Base-by-base conservation (phyloP, 2,888 invertebrate species). In the Phengaris arion region DNA sequence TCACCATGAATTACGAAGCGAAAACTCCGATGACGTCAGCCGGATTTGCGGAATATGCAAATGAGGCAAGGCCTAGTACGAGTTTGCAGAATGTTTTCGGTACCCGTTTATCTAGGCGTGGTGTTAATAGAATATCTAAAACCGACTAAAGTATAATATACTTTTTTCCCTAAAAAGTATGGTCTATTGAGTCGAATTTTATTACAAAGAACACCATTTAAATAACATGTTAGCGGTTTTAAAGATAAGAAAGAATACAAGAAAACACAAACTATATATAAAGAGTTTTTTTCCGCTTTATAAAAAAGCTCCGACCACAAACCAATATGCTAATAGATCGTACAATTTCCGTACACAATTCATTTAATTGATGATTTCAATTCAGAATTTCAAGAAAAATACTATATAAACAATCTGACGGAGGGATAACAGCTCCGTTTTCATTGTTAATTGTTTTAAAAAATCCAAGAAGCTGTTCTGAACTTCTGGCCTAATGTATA, bases 1-100 rank as follows among this genome's bases (percentile, higher is more conserved):
- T 46, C 22, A 59, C 22, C 59, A 59, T 59, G 15, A 22, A 10
- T 22, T 9, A 10, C 22, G 10, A 13, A 13, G 48, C 69, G 46
- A 68, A 46, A 57, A 22, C 22, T 69, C 69, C 69, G 70, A 8
- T 51, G 70, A 51, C 70, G 70, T 51, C 70, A 70, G 10, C 70
- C 70, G 51, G 51, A 70, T 70, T 70, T 51, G 70, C 48, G 70
- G 51, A 51, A 51, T 70, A 70, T 70, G 70, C 70, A 51, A 70
- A 70, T 70, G 15, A 52, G 12, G 15, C 8, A 10, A 52, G 12
- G 15, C 8, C 22, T 8, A 48, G 48, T 59, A 59, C 15, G 22
- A 12, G 15, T 64, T 35, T 64, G 13, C 64, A 12, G 64, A 64
- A 64, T 35, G 64, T 64, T 35, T 64, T 64, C 12, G 35, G 35